Percentiles rank a stretch among this genome's conserved stretches.
These are phyloP conservation scores for Archaeoteleia sp. DNA, from an alignment of 2,888 invertebrate species.

Conservation along the genomic window DNA sequence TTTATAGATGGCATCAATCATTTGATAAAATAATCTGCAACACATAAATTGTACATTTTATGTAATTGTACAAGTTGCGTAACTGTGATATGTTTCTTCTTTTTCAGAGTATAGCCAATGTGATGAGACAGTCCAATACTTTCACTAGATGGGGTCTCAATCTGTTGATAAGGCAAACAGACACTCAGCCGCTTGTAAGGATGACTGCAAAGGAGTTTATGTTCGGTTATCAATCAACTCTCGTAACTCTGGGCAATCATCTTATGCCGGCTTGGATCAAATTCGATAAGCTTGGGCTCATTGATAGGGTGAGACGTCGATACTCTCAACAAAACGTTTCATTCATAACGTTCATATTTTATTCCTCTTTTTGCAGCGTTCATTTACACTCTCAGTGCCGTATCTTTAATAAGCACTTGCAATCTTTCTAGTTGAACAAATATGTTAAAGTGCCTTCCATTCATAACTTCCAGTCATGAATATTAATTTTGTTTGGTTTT, in stretches of 20 bases:
- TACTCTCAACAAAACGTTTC: neutral
- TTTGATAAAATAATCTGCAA: no score
- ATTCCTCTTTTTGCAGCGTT: no score
- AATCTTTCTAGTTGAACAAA: no score
- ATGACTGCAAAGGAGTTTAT: constrained; percentile 92
- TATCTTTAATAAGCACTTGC: no score
- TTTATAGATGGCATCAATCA: no score
- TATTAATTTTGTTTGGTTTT: no score
- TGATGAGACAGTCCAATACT: constrained; percentile 81
- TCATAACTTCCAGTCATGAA: no score
- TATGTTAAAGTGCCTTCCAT: no score
- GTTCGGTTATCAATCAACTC: constrained; percentile 89
- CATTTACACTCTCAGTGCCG: no score
- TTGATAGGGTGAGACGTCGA: constrained; percentile 83
- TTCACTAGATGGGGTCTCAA: constrained; percentile 83
- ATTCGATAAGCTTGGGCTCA: constrained; percentile 90
- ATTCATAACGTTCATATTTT: neutral
- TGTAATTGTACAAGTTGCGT: no score
- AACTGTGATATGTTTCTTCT: no score
- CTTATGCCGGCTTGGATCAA: constrained; percentile 89
- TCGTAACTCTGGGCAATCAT: constrained; percentile 89
- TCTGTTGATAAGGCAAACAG: constrained; percentile 81
- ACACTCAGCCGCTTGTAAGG: constrained; percentile 82
- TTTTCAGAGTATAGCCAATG: constrained; percentile 86
- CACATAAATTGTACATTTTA: no score